Conservation (phyloP, 2,113 vertebrate species). For the Nerophis ophidion region DNA sequence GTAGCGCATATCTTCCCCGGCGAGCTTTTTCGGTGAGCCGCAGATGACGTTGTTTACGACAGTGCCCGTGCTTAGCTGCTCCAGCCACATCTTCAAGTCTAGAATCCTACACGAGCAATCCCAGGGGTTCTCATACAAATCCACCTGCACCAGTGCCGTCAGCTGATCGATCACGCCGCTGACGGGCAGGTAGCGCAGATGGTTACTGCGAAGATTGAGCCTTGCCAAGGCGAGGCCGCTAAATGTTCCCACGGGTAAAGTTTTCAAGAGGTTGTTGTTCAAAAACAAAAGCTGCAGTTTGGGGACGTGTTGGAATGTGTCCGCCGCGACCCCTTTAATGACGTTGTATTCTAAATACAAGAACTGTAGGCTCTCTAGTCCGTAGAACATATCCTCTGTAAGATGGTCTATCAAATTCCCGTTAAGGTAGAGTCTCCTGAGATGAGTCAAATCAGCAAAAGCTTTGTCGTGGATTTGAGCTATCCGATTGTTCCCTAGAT, state of each 20-base stretch:
- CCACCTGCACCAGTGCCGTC: slow-evolving; percentile 88
- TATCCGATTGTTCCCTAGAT: slow-evolving; percentile 94
- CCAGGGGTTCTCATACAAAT: slow-evolving; percentile 97
- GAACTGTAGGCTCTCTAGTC: slow-evolving; percentile 89
- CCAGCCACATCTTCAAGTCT: slow-evolving; percentile 90
- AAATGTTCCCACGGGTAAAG: slow-evolving; percentile 83
- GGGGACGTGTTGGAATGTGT: slow-evolving; percentile 84
- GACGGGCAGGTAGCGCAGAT: slow-evolving; percentile 84
- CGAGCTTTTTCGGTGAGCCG: slow-evolving; percentile 84
- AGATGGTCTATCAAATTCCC: slow-evolving; percentile 90
- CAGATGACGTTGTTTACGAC: slow-evolving; percentile 93
- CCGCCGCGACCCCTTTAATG: slow-evolving; percentile 82
- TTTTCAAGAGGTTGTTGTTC: slow-evolving; percentile 92
- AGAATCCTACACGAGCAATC: slow-evolving; percentile 89
- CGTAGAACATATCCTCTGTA: slow-evolving; percentile 81
- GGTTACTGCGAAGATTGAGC: slow-evolving; percentile 89
- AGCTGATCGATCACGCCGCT: slow-evolving; percentile 87
- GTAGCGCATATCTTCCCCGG: slow-evolving; percentile 85
- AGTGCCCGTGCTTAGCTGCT: slow-evolving; percentile 86
- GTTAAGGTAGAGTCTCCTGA: slow-evolving; percentile 91
- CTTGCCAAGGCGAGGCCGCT: slow-evolving; percentile 83
- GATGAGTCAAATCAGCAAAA: slow-evolving; percentile 85
- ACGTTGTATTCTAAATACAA: slow-evolving; percentile 95
- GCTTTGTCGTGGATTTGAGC: slow-evolving; percentile 83
- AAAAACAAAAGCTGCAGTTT: slow-evolving; percentile 95